These are phyloP conservation scores for Siderastrea siderea DNA, from an alignment of 92 coral and sea anemone genomes.

Conservation along the genomic window DNA sequence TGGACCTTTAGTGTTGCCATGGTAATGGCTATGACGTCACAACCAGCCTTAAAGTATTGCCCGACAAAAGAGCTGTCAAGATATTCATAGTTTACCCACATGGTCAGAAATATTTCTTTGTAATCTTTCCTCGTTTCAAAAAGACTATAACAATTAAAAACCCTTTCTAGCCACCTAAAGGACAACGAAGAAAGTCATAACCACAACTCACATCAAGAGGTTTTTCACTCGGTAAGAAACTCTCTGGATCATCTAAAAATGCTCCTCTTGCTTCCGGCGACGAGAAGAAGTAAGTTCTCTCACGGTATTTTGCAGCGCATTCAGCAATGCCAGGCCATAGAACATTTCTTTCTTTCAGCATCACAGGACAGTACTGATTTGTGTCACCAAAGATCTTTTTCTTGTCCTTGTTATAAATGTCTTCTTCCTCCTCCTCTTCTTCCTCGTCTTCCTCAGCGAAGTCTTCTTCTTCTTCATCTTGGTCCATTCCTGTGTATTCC, in stretches of 20 bases:
- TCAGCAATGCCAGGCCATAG: slow-evolving; percentile 92
- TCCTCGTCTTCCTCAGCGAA: slow-evolving; percentile 94
- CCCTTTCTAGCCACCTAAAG: too few relatives aligned
- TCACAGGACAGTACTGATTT: slow-evolving; percentile 94
- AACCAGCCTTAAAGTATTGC: too few relatives aligned
- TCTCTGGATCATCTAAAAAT: slow-evolving; percentile 86
- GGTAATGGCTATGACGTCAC: too few relatives aligned
- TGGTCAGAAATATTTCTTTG: too few relatives aligned
- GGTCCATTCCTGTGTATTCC: slow-evolving; percentile 99
- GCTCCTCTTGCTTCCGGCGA: slow-evolving; percentile 78
- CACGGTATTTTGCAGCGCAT: slow-evolving; percentile 95
- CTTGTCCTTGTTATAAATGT: slow-evolving; percentile 85
- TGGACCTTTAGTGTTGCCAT: too few relatives aligned
- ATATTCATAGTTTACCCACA: too few relatives aligned
- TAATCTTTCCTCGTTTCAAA: too few relatives aligned
- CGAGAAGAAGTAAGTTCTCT: slow-evolving; percentile 91
- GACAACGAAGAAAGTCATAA: neutral
- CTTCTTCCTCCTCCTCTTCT: slow-evolving; percentile 95
- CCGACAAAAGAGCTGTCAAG: too few relatives aligned
- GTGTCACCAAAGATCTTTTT: slow-evolving; percentile 93
- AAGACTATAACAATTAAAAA: too few relatives aligned
- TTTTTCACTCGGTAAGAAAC: slow-evolving; percentile 73
- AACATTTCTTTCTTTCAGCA: slow-evolving; percentile 91
- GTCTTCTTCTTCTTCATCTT: slow-evolving; percentile 98
- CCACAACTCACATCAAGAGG: slow-evolving; percentile 81